phyloP scores from a whole-genome alignment of 2,888 invertebrate species.

The Eubasilissa splendida region DNA sequence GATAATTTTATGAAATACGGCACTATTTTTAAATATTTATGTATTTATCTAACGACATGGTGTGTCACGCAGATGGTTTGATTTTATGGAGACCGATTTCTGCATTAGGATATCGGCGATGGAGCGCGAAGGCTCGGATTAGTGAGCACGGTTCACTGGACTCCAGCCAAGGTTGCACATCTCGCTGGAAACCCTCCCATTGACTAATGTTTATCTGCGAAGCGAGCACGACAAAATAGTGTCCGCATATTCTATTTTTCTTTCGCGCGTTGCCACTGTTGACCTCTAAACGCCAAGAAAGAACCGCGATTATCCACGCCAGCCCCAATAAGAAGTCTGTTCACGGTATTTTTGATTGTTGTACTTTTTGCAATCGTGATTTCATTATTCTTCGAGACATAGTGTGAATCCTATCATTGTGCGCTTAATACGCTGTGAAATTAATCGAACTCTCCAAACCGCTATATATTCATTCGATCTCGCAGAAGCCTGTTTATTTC shows the following conservation, averaged over 20 bases:
- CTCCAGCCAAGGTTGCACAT: conserved; percentile 39
- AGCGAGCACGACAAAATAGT: conserved; percentile 14
- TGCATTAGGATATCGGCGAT: conserved; percentile 13
- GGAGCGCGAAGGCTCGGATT: conserved; percentile 37
- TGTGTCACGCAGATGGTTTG: neutral
- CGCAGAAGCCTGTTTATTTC: conserved; percentile 50
- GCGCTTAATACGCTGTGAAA: conserved; percentile 68
- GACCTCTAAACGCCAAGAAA: conserved; percentile 54
- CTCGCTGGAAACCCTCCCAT: conserved; percentile 21
- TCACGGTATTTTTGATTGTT: conserved; percentile 53
- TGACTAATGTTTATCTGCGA: conserved; percentile 16
- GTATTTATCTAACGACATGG: neutral
- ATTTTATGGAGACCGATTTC: neutral
- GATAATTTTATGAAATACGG: too few relatives aligned
- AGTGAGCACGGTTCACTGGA: conserved; percentile 42
- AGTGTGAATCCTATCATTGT: conserved; percentile 73
- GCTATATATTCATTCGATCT: conserved; percentile 48
- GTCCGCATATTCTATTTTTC: conserved; percentile 34
- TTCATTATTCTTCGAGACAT: conserved; percentile 63
- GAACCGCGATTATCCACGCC: conserved; percentile 51
- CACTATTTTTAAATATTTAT: neutral
- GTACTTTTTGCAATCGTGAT: conserved; percentile 49
- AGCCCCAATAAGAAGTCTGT: conserved; percentile 47
- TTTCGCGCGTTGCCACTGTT: conserved; percentile 33
- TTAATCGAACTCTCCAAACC: conserved; percentile 64